Evolutionary conservation across 2,113 vertebrate species (phyloP).

Genomic region (Poeciliopsis retropinna): DNA sequence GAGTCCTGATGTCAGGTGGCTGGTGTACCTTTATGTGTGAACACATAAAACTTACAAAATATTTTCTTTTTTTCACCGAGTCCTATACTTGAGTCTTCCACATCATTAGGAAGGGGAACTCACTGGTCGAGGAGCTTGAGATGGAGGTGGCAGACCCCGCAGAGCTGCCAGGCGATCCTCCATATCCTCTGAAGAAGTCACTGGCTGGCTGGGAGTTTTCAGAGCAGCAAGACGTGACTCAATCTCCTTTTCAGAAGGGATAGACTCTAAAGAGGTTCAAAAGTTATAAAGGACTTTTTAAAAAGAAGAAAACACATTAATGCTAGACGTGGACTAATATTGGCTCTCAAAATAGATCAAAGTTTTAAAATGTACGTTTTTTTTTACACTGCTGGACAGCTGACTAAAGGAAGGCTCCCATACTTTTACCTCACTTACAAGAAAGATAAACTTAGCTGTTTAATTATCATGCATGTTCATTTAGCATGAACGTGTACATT

Average conservation of each 20-base stretch:
- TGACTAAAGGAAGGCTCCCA: too few relatives aligned
- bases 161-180: conserved; percentile 88
- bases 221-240: conserved; percentile 90
- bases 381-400: background rate
- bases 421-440: too few relatives aligned
- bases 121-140: conserved; percentile 82
- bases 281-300: conserved; percentile 4
- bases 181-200: conserved; percentile 86
- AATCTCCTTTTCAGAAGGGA: conserved; percentile 88
- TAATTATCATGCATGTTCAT: too few relatives aligned
- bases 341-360: background rate
- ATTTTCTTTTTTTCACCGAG: background rate
- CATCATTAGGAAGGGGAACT: conserved; percentile 50
- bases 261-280: conserved; percentile 77
- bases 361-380: background rate
- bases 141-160: conserved; percentile 80
- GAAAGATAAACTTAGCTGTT: too few relatives aligned
- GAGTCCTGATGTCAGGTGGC: conserved; percentile 83
- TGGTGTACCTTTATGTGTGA: conserved; percentile 79
- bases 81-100: background rate
- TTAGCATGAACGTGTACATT: too few relatives aligned
- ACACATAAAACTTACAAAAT: background rate
- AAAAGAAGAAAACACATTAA: background rate
- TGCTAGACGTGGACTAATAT: background rate
- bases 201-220: conserved; percentile 76